Evolutionary conservation across 2,797 vertebrate species (phyloP).

Genomic region (Discoglossus pictus): DNA sequence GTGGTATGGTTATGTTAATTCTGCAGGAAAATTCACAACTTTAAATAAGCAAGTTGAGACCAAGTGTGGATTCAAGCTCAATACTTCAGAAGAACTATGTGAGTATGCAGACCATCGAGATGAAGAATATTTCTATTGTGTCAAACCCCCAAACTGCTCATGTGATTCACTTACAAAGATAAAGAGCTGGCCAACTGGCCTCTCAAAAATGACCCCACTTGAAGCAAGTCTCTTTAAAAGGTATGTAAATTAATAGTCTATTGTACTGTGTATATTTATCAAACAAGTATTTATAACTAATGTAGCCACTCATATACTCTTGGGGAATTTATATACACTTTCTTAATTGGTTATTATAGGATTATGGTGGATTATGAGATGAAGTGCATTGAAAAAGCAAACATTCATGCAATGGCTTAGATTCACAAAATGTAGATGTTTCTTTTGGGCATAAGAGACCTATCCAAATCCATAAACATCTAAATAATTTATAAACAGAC

Average conservation of each 20-base stretch:
- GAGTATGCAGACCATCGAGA: slow-evolving; percentile 49
- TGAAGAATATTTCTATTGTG: slow-evolving; percentile 55
- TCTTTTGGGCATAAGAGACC: too few species aligned
- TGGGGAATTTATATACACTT: too few species aligned
- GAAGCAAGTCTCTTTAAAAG: slow-evolving; percentile 43
- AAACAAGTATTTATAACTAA: too few species aligned
- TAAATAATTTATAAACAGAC: too few species aligned
- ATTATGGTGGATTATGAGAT: too few species aligned
- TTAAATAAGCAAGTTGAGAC: background rate
- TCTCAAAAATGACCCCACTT: slow-evolving; percentile 45
- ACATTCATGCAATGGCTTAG: too few species aligned
- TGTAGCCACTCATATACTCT: too few species aligned
- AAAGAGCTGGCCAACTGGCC: background rate
- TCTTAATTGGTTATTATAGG: too few species aligned
- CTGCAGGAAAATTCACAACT: slow-evolving; percentile 25
- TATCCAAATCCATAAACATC: too few species aligned
- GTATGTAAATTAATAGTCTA: slow-evolving; percentile 28
- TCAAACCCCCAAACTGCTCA: slow-evolving; percentile 32
- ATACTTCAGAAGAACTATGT: slow-evolving; percentile 33
- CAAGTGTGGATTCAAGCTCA: slow-evolving; percentile 40
- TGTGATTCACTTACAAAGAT: slow-evolving; percentile 45
- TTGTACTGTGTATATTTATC: too few species aligned
- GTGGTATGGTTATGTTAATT: slow-evolving; percentile 34
- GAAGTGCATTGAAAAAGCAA: too few species aligned
- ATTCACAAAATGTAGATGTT: too few species aligned